phyloP scores from a whole-genome alignment of 2,888 invertebrate species.

The Hanleya hanleyi region DNA sequence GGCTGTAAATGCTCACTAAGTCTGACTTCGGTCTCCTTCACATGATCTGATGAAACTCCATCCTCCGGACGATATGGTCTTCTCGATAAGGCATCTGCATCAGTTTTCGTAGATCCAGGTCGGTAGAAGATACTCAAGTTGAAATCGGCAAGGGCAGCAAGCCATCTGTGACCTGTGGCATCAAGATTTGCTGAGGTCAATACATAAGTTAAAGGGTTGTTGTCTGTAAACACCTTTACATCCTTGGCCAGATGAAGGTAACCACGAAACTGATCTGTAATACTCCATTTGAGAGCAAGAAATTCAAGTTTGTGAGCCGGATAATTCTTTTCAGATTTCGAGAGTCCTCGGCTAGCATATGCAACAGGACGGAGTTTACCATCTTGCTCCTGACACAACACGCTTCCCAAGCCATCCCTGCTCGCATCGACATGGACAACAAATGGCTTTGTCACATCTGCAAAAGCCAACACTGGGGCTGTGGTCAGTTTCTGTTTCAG shows the following conservation, averaged over 20 bases:
- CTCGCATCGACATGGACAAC: constrained; percentile 27
- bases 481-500: constrained; percentile 7
- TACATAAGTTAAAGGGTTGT: constrained; percentile 26
- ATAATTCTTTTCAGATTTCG: constrained; percentile 19
- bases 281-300: constrained; percentile 29
- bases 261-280: constrained; percentile 25
- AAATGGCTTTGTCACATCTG: constrained; percentile 27
- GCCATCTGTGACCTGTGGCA: constrained; percentile 27
- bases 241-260: constrained; percentile 17
- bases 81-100: too few relatives aligned
- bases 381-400: constrained; percentile 29
- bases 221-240: neutral
- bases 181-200: constrained; percentile 23
- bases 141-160: constrained; percentile 19
- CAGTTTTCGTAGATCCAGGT: constrained; percentile 6
- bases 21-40: too few relatives aligned
- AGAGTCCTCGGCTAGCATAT: constrained; percentile 22
- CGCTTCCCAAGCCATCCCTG: constrained; percentile 25
- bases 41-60: too few relatives aligned
- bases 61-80: too few relatives aligned
- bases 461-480: constrained; percentile 26
- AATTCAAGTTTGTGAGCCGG: constrained; percentile 25
- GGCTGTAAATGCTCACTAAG: too few relatives aligned
- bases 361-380: constrained; percentile 16
- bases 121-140: constrained; percentile 15